Evolutionary conservation across 1,140 invertebrate species (phyloP).

Genomic region (Heterodera carotae): DNA sequence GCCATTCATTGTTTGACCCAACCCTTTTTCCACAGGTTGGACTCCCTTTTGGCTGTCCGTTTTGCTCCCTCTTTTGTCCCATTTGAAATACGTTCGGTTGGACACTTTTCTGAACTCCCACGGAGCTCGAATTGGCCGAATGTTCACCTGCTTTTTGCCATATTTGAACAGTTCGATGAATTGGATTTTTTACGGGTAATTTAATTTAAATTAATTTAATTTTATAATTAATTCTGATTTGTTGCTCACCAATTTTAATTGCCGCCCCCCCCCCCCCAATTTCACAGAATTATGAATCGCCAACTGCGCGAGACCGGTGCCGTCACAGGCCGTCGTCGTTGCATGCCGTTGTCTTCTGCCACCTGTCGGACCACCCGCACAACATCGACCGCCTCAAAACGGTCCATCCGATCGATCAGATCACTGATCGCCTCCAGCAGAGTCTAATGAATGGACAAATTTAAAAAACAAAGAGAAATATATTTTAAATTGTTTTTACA

Average conservation of each 20-base stretch:
- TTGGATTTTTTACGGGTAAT: conserved; percentile 54
- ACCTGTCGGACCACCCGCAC: not conserved
- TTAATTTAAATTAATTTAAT: not conserved
- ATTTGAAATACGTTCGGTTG: conserved; percentile 35
- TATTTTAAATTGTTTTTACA: not conserved
- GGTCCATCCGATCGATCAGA: not conserved
- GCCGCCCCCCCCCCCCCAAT: too few species aligned
- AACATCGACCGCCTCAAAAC: conserved; percentile 4
- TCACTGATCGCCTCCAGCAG: conserved; percentile 16
- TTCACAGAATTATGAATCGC: conserved; percentile 32
- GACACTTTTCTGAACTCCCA: conserved; percentile 31
- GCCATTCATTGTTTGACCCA: too few species aligned
- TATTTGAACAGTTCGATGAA: conserved; percentile 49
- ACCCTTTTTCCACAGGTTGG: conserved; percentile 33
- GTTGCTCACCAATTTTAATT: not conserved
- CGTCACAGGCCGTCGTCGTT: conserved; percentile 12
- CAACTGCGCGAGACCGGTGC: conserved; percentile 27
- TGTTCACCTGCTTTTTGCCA: conserved; percentile 49
- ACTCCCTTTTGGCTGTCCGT: conserved; percentile 53
- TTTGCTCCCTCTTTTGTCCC: conserved; percentile 40
- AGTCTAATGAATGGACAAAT: conserved; percentile 1
- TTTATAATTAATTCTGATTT: not conserved
- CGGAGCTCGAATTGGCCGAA: conserved; percentile 32
- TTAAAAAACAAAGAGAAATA: not conserved
- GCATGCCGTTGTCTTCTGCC: conserved; percentile 22